Conservation (phyloP, 2,888 invertebrate species). For the Nipponacmea schrenckii region DNA sequence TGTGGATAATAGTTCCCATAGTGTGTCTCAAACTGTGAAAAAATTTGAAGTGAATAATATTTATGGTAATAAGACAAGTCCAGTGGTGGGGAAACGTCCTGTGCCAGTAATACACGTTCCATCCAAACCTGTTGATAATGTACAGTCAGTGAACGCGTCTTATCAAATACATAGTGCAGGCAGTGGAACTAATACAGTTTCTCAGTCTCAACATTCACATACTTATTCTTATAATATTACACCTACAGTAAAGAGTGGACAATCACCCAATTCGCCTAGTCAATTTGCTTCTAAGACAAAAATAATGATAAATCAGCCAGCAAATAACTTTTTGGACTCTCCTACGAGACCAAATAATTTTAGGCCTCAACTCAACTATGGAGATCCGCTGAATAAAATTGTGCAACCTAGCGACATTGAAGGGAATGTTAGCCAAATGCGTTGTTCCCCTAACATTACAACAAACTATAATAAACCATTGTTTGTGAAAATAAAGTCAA, state of each 20-base stretch:
- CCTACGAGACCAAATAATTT: conserved; percentile 4
- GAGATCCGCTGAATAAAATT: too few species aligned
- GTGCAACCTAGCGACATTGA: too few species aligned
- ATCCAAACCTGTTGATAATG: conserved; percentile 13
- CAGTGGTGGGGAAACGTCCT: conserved; percentile 13
- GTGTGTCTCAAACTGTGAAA: conserved; percentile 7
- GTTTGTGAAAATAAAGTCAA: conserved; percentile 23
- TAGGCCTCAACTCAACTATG: background rate
- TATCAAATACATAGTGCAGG: conserved; percentile 8
- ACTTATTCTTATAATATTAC: background rate
- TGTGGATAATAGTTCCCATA: conserved; percentile 16
- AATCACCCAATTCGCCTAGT: background rate
- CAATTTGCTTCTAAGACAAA: background rate
- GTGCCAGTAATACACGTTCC: conserved; percentile 16
- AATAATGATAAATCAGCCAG: conserved; percentile 14
- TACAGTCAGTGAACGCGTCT: background rate
- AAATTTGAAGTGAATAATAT: background rate
- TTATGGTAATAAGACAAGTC: conserved; percentile 10
- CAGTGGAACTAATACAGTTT: conserved; percentile 14
- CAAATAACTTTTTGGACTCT: conserved; percentile 10
- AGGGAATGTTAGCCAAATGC: background rate
- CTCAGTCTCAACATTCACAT: background rate
- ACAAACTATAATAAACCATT: conserved; percentile 22
- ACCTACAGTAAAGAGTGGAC: background rate
- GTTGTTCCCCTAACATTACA: conserved; percentile 3